phyloP scores from a whole-genome alignment of 2,113 vertebrate species.

The Percina caprodes region DNA sequence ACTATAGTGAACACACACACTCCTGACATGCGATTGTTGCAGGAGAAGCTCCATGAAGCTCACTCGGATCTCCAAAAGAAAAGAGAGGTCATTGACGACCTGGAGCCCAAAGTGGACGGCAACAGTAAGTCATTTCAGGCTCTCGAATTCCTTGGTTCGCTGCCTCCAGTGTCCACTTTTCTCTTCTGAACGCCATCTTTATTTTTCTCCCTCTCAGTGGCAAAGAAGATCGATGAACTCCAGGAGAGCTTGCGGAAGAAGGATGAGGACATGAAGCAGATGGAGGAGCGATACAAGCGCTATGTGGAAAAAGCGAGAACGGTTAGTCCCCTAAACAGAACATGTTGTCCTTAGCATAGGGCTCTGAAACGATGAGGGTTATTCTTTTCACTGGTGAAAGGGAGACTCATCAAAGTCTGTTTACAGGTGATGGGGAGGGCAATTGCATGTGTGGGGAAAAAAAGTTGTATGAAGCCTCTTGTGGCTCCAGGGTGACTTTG shows the following conservation, averaged over 20 bases:
- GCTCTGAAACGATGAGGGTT: background rate
- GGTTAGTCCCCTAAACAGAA: constrained; percentile 68
- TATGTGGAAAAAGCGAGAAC: constrained; percentile 89
- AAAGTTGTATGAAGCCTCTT: no score
- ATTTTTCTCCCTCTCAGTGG: constrained; percentile 68
- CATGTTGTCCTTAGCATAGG: background rate
- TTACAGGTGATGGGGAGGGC: background rate
- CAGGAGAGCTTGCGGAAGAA: constrained; percentile 89
- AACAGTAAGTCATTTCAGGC: constrained; percentile 80
- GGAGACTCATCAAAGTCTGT: background rate
- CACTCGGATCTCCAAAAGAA: constrained; percentile 93
- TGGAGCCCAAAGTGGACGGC: constrained; percentile 87
- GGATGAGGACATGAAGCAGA: constrained; percentile 90
- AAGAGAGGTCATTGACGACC: constrained; percentile 88
- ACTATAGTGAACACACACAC: background rate
- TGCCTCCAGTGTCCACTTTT: background rate
- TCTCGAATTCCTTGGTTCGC: background rate
- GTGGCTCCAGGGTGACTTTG: no score
- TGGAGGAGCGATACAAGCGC: constrained; percentile 91
- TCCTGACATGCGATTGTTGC: constrained; percentile 14
- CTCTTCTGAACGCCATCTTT: background rate
- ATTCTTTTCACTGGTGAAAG: background rate
- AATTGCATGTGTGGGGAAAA: no score
- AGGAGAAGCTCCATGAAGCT: constrained; percentile 92
- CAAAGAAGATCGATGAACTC: constrained; percentile 88